Evolutionary conservation across 2,888 invertebrate genomes (phyloP), one percentile per base, ranked within the genome.

Genomic region (Heliconius hortense): DNA sequence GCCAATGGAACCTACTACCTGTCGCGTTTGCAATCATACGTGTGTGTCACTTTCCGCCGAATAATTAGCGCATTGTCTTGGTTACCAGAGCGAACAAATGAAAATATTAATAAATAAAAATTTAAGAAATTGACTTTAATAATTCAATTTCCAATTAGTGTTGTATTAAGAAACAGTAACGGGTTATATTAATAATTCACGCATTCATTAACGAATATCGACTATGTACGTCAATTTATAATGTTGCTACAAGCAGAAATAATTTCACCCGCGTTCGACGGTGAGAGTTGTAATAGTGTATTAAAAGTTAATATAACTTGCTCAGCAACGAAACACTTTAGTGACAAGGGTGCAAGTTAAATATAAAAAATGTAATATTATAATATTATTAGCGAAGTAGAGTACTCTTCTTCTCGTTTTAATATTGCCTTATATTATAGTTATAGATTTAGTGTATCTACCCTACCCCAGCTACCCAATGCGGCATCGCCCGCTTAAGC

Each of bases 231-330:
- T 66, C 66, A 39, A 39, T 66, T 66, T 24, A 66, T 24, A 39
- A 39, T 66, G 39, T 24, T 43, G 39, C 18, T 39, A 39, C 66
- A 39, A 64, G 13, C 39, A 24, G 24, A 66, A 24, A 66, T 66
- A 15, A 66, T 43, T 39, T 66, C 24, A 24, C 39, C 66, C 39
- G 66, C 66, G 24, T 18, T 43, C 39, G 24, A 18, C 39, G 31
- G 69, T 15, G 56, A 69, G 56, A 69, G 68, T 69, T 69, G 56
- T 69, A 56, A 69, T 69, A 69, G 69, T 69, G 69, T 69, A 69
- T 56, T 69, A 69, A 69, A 69, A 69, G 56, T 56, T 69, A 31
- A 35, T 24, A 39, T 26, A 39, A 66, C 66, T 31, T 69, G n/a
- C 56, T 35, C 31, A 56, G 31, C 56, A 56, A 56, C 4, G 31